Conservation (phyloP, 2,113 vertebrate genomes). For the Phylloscopus trochilus region DNA sequence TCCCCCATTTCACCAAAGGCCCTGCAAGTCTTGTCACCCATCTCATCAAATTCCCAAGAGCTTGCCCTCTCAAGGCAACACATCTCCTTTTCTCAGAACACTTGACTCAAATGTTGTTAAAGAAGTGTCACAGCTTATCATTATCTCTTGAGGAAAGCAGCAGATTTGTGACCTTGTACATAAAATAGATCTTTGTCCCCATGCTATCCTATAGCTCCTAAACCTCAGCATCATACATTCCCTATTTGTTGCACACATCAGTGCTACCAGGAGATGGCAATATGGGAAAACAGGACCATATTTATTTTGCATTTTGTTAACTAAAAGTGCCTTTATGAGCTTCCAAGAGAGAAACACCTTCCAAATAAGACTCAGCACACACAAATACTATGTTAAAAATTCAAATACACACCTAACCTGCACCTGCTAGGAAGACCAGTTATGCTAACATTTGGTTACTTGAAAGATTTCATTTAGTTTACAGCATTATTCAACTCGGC, state of each 20-base stretch:
- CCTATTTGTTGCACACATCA: neutral
- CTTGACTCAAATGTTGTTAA: neutral
- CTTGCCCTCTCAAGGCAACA: neutral
- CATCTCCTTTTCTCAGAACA: neutral
- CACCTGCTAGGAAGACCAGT: neutral
- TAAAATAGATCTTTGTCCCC: neutral
- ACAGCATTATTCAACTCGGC: neutral
- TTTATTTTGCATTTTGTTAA: neutral
- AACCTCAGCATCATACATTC: neutral
- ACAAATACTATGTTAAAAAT: neutral
- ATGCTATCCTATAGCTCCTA: neutral
- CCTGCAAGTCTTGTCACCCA: neutral
- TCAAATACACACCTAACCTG: neutral
- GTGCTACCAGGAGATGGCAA: slow-evolving; percentile 18
- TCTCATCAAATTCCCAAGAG: neutral
- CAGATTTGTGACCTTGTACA: neutral
- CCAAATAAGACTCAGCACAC: neutral
- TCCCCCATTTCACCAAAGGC: neutral
- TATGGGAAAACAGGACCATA: neutral
- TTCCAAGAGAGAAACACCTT: neutral
- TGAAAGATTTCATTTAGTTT: neutral
- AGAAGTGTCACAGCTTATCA: neutral
- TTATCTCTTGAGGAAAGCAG: neutral
- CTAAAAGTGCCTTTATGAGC: neutral
- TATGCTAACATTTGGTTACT: neutral